phyloP scores from a whole-genome alignment of 2,888 invertebrate genomes.

The Lithophane socia region DNA sequence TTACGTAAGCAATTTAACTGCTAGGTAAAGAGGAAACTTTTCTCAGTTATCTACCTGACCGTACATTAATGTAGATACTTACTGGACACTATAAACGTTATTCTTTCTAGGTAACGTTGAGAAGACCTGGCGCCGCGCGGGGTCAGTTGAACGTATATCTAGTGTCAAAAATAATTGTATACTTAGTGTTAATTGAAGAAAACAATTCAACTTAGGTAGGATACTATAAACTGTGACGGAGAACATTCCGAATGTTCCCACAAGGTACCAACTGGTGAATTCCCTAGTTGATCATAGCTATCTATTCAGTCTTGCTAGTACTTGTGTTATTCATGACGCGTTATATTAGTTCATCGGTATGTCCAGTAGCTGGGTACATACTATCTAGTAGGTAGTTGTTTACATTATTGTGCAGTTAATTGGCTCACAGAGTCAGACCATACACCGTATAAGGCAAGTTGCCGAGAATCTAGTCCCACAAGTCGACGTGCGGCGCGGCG shows the following conservation, averaged over 20 bases:
- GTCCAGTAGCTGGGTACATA: conserved; percentile 53
- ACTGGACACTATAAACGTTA: too few species aligned
- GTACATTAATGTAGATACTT: too few species aligned
- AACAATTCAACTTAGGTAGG: neutral
- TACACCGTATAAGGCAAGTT: conserved; percentile 81
- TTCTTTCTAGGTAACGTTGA: too few species aligned
- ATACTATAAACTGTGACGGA: neutral
- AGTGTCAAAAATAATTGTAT: neutral
- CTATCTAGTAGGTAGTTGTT: conserved; percentile 71
- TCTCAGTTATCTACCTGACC: neutral
- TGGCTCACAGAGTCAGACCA: conserved; percentile 78
- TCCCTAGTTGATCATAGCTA: conserved; percentile 3
- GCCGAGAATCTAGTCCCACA: conserved; percentile 80
- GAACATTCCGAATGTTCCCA: neutral
- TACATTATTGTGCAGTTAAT: conserved; percentile 79
- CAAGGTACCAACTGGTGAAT: neutral
- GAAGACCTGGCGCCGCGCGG: too few species aligned
- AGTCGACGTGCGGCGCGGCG: conserved; percentile 61
- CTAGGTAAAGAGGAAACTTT: neutral
- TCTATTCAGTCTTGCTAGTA: conserved; percentile 19
- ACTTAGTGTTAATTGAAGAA: neutral
- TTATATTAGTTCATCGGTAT: conserved; percentile 60
- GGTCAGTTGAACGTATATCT: neutral
- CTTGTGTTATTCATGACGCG: conserved; percentile 52
- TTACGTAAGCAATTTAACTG: neutral